A percentile compares a stretch with the other conserved stretches of the same genome.
These are phyloP conservation scores for Axea sp. DNA, from an alignment of 2,888 invertebrate genomes.

Conservation along the genomic window DNA sequence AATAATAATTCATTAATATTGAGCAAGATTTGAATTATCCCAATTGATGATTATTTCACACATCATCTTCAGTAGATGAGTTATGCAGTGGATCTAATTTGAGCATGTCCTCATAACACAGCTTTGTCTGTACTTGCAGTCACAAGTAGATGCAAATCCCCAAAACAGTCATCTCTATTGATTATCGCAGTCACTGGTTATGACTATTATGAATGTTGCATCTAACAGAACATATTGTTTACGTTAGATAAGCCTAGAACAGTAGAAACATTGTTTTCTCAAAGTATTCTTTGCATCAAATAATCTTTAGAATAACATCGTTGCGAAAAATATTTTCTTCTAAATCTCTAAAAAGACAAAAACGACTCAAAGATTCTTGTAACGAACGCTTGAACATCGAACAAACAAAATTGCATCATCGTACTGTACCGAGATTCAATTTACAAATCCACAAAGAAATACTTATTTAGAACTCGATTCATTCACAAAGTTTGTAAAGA, in stretches of 20 bases:
- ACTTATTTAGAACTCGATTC: not conserved
- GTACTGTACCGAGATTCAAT: not conserved
- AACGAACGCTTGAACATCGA: no score
- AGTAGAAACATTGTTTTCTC: no score
- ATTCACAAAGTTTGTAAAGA: not conserved
- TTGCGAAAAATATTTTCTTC: no score
- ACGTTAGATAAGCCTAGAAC: constrained; percentile 9
- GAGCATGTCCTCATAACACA: constrained; percentile 21
- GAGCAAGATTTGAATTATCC: no score
- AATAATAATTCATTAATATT: no score
- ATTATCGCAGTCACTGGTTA: constrained; percentile 24
- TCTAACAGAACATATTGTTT: constrained; percentile 7
- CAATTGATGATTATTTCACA: no score
- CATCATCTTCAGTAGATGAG: no score
- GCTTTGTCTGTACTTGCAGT: constrained; percentile 10
- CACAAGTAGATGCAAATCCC: constrained; percentile 18
- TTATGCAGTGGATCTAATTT: constrained; percentile 12
- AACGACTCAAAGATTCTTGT: no score
- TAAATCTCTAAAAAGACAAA: no score
- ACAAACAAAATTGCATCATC: not conserved
- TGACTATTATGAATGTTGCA: constrained; percentile 11
- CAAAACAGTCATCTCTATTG: constrained; percentile 36
- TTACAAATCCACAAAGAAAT: not conserved
- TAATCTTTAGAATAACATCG: no score
- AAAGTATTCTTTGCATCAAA: no score